Evolutionary conservation across 2,113 vertebrate genomes (phyloP).

Genomic region (Alligator mississippiensis): DNA sequence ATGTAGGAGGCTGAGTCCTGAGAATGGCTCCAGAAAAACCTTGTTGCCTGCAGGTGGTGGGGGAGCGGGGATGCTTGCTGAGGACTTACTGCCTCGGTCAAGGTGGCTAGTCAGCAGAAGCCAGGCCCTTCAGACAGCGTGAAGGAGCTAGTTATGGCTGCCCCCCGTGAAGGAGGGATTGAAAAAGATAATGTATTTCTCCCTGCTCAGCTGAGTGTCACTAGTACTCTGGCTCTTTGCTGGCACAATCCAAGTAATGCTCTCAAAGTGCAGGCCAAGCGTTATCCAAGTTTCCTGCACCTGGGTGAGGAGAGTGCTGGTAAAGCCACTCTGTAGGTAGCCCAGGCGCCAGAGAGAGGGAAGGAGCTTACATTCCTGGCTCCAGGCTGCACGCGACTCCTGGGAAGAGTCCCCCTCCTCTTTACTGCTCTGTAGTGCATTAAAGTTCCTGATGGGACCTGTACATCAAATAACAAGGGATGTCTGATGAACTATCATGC

Average conservation of each 20-base stretch:
- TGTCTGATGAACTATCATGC: not conserved
- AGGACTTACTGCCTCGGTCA: not conserved
- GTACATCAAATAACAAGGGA: slow-evolving; percentile 4
- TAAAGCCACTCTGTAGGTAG: not conserved
- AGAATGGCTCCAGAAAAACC: not conserved
- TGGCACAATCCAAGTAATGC: not conserved
- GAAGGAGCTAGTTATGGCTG: not conserved
- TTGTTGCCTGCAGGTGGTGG: not conserved
- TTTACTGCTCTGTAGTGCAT: not conserved
- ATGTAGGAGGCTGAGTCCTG: not conserved
- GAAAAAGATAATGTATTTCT: not conserved
- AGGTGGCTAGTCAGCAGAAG: not conserved
- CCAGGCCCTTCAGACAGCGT: too few species aligned
- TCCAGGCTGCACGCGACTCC: not conserved
- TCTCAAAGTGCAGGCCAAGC: not conserved
- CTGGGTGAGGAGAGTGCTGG: accelerated
- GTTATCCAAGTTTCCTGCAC: too few species aligned
- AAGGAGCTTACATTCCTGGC: too few species aligned
- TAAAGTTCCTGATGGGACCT: slow-evolving; percentile 49
- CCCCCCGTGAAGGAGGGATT: not conserved
- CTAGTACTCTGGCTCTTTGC: not conserved
- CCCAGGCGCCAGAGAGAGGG: not conserved
- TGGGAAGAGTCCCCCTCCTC: not conserved
- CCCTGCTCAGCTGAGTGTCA: accelerated
- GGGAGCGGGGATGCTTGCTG: not conserved